Evolutionary conservation across 2,113 vertebrate genomes (phyloP).

Genomic region (Coptodon rendalli): DNA sequence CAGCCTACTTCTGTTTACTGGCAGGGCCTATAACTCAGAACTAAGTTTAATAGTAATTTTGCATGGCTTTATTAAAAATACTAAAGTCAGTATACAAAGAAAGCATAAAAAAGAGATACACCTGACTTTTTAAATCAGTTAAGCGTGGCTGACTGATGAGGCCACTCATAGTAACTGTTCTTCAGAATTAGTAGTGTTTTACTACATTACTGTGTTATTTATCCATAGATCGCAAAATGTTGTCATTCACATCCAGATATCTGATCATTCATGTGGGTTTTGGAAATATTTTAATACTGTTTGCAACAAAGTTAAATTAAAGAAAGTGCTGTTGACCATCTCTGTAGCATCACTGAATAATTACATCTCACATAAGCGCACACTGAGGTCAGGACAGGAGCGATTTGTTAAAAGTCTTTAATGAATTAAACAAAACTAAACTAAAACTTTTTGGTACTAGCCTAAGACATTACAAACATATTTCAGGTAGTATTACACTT

Average conservation of each 20-base stretch:
- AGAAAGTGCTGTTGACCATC: not conserved
- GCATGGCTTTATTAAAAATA: not conserved
- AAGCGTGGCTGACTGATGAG: not conserved
- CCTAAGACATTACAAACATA: slow-evolving; percentile 67
- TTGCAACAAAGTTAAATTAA: not conserved
- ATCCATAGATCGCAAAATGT: not conserved
- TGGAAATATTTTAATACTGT: not conserved
- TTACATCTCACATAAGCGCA: not conserved
- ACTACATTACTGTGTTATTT: not conserved
- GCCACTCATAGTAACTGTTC: not conserved
- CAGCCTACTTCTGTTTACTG: not conserved
- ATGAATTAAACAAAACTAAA: slow-evolving; percentile 56
- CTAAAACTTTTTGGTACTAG: slow-evolving; percentile 68
- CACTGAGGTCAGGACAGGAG: not conserved
- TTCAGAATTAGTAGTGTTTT: not conserved
- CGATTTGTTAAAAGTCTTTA: slow-evolving; percentile 66
- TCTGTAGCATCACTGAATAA: not conserved
- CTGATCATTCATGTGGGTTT: not conserved
- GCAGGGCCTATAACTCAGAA: not conserved
- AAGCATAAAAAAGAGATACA: not conserved
- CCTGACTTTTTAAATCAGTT: not conserved
- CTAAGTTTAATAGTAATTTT: not conserved
- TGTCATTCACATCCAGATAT: not conserved
- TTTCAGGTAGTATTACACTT: slow-evolving; percentile 62
- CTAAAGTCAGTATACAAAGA: not conserved